These are phyloP conservation scores for Cylas formicarius DNA, from an alignment of 1,140 invertebrate genomes.

Conservation along the genomic window DNA sequence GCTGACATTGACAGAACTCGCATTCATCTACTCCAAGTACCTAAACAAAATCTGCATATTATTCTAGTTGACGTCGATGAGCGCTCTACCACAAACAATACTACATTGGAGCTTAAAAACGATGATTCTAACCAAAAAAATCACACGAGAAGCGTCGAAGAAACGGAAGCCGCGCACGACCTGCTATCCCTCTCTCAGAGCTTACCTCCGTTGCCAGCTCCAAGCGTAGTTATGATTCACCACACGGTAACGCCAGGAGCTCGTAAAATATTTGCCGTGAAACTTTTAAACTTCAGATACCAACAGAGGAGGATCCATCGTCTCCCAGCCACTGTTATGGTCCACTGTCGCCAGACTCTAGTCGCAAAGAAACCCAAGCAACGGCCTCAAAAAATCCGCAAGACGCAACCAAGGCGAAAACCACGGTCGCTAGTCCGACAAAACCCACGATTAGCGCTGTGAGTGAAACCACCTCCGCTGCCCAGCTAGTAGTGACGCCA, in stretches of 20 bases:
- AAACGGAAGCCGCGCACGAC: conserved; percentile 79
- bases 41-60: too few species aligned
- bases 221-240: conserved; percentile 53
- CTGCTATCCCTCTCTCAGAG: conserved; percentile 74
- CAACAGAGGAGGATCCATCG: conserved; percentile 29
- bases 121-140: too few species aligned
- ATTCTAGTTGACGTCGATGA: too few species aligned
- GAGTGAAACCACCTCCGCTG: too few species aligned
- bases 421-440: background rate
- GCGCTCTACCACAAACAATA: too few species aligned
- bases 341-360: conserved; percentile 40
- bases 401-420: conserved; percentile 27
- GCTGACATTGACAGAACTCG: too few species aligned
- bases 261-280: too few species aligned
- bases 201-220: conserved; percentile 63
- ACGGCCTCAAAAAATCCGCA: conserved; percentile 20
- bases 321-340: conserved; percentile 42
- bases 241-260: conserved; percentile 39
- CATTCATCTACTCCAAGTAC: too few species aligned
- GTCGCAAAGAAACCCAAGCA: conserved; percentile 17
- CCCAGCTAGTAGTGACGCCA: conserved; percentile 22
- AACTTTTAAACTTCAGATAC: conserved; percentile 8
- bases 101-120: too few species aligned
- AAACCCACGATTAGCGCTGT: too few species aligned
- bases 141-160: conserved; percentile 62